Base-by-base conservation (phyloP, 2,113 vertebrate genomes). In the Turnix velox region DNA sequence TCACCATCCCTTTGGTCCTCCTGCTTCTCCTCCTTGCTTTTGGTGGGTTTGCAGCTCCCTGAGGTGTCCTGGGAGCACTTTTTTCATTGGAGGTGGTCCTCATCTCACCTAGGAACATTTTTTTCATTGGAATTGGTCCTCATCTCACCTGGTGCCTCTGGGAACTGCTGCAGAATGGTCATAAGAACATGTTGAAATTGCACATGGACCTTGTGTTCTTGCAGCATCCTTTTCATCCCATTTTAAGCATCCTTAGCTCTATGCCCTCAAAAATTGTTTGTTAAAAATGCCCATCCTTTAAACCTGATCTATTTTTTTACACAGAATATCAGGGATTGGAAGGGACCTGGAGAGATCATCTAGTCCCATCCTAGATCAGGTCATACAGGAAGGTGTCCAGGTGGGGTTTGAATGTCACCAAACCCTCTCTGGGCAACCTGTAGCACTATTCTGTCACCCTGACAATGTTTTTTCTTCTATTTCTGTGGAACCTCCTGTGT, bases 81-180 rank as follows among this genome's bases (percentile, higher is more conserved):
- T n/a, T n/a, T n/a, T n/a, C n/a, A n/a, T n/a, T n/a, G n/a, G 1
- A 46, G 30, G 15, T 24, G 39, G 35, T 74, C 39, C 73, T 66
- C n/a, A 2, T 54, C 45, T 59, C 2, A 0, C 66, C 45, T 4
- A 0, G 61, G n/a, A n/a, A n/a, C n/a, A n/a, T n/a, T n/a, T n/a
- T n/a, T n/a, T n/a, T n/a, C n/a, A n/a, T n/a, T n/a, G n/a, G 1
- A 46, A 27, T 14, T 24, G 39, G 35, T 74, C 39, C 73, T 66
- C n/a, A 2, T 54, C 45, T 59, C 2, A 0, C 66, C 45, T 4
- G 0, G 61, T 40, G 65, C 39, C 2, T 2, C 67, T 22, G 63
- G 39, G 85, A 16, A 4, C 51, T 45, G 66, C 82, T 94, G 91
- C 39, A 8, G 75, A 17, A 23, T 3, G 2, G 7, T 24, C 85